Percentiles rank a stretch among this genome's conserved stretches.
phyloP scores from a whole-genome alignment of 1,140 invertebrate genomes.

The Diachasma alloeum region DNA sequence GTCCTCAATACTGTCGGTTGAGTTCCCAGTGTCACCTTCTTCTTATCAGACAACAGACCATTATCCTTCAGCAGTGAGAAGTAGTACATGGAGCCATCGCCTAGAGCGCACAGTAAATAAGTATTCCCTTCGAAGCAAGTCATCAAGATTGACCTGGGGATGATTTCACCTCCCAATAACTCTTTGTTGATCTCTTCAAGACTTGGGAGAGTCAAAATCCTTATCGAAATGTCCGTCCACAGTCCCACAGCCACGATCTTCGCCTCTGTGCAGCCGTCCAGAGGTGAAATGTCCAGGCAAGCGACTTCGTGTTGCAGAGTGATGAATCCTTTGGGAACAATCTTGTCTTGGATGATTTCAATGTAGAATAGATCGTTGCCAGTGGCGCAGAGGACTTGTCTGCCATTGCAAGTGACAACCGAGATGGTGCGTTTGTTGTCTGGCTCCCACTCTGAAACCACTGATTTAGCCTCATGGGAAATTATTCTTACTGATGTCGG shows the following conservation, averaged over 20 bases:
- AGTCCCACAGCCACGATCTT: slow-evolving; percentile 90
- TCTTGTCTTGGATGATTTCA: slow-evolving; percentile 75
- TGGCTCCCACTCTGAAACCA: slow-evolving; percentile 83
- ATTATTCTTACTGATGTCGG: slow-evolving; percentile 75
- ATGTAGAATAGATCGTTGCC: slow-evolving; percentile 91
- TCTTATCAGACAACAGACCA: slow-evolving; percentile 81
- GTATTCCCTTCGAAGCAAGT: slow-evolving; percentile 92
- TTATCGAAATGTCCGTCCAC: slow-evolving; percentile 96
- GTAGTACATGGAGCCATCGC: slow-evolving; percentile 98
- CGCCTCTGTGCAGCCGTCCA: slow-evolving; percentile 71
- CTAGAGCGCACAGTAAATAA: slow-evolving; percentile 91
- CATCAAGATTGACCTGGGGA: slow-evolving; percentile 94
- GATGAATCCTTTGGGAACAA: slow-evolving; percentile 73
- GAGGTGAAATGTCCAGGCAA: slow-evolving; percentile 92
- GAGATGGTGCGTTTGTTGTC: slow-evolving; percentile 80
- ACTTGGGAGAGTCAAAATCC: slow-evolving; percentile 81
- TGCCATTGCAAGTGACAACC: slow-evolving; percentile 85
- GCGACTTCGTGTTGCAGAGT: slow-evolving; percentile 93
- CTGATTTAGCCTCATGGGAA: slow-evolving; percentile 71
- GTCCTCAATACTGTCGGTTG: slow-evolving; percentile 94
- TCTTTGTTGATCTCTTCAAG: slow-evolving; percentile 85
- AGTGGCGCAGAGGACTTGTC: slow-evolving; percentile 88
- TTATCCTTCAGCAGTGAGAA: slow-evolving; percentile 82
- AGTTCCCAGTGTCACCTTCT: slow-evolving; percentile 94
- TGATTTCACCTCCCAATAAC: slow-evolving; percentile 92